Base-by-base conservation (phyloP, 53 echinoderm and acorn worm genomes). In the Hippasteria phrygiana region DNA sequence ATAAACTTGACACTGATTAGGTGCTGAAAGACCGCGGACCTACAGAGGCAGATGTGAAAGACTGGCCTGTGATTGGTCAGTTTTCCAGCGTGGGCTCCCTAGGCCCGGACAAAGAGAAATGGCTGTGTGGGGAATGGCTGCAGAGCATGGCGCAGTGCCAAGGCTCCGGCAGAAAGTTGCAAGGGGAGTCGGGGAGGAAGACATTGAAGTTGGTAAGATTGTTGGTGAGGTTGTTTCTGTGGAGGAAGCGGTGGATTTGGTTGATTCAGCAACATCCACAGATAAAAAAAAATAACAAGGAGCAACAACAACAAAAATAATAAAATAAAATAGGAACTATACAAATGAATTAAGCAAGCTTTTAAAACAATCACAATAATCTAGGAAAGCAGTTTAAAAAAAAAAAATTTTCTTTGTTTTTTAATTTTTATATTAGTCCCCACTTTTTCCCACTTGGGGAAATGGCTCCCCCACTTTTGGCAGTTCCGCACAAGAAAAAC, bases 41-140 rank as follows among this genome's bases (percentile, higher is more conserved):
- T 12, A 76, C 75, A 1, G 78, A 62, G 11, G 34, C 83, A 51
- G 59, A 48, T 32, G 95, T 92, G 22, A 88, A 82, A 55, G 73
- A 78, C 45, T 97, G 97, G 97, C 90, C 95, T 27, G 95, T 93
- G 75, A 91, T 95, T 93, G 97, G 95, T 92, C 97, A 97, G 89
- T 97, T 97, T 77, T 97, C 97, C 29, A 97, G 97, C 62, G 95
- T 97, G 16, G 97, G 97, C 54, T 97, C 97, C 43, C 87, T 97
- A 24, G 97, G 97, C 8, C 92, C 94, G 4, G 97, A 97, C 67
- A 93, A 92, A 55, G 91, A 78, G 47, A 97, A 97, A 78, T 97
- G 95, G 93, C 83, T 97, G 43, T 97, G 97, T 88, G 91, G 80
- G 2, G 97, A 97, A 65, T 97, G 90, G 77, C 91, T 97, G 9